phyloP scores from a whole-genome alignment of 2,888 invertebrate genomes.

The Neuroscelio doddi region DNA sequence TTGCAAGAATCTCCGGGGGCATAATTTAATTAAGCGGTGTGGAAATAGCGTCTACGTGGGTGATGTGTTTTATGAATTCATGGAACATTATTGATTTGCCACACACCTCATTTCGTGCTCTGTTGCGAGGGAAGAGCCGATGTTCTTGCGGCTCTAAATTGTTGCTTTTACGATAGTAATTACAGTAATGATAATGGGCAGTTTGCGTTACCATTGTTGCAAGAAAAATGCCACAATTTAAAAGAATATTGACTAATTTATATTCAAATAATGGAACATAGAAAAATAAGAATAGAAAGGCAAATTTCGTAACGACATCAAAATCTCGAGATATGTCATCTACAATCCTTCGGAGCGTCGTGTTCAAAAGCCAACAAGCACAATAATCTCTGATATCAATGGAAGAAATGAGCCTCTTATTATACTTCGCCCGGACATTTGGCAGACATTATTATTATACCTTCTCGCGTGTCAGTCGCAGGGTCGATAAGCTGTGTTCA shows the following conservation, averaged over 20 bases:
- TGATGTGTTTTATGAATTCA: slow-evolving; percentile 30
- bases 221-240: too few species aligned
- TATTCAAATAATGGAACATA: too few species aligned
- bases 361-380: too few species aligned
- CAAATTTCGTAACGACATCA: too few species aligned
- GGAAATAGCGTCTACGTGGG: slow-evolving; percentile 20
- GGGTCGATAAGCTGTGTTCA: slow-evolving; percentile 41
- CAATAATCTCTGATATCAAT: background rate
- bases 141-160: background rate
- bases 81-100: slow-evolving; percentile 28
- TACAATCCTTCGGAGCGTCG: too few species aligned
- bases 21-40: slow-evolving; percentile 28
- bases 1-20: slow-evolving; percentile 18
- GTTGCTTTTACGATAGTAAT: slow-evolving; percentile 2
- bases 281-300: too few species aligned
- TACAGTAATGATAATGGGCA: background rate
- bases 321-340: slow-evolving; percentile 4
- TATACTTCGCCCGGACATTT: slow-evolving; percentile 32
- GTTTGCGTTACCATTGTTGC: too few species aligned
- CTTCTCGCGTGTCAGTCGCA: slow-evolving; percentile 46
- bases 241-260: too few species aligned
- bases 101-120: slow-evolving; percentile 8
- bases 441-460: slow-evolving; percentile 42
- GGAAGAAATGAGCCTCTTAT: slow-evolving; percentile 39
- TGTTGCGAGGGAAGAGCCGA: slow-evolving; percentile 13